Conservation (phyloP, 2,113 vertebrate species). For the Tiliqua scincoides region DNA sequence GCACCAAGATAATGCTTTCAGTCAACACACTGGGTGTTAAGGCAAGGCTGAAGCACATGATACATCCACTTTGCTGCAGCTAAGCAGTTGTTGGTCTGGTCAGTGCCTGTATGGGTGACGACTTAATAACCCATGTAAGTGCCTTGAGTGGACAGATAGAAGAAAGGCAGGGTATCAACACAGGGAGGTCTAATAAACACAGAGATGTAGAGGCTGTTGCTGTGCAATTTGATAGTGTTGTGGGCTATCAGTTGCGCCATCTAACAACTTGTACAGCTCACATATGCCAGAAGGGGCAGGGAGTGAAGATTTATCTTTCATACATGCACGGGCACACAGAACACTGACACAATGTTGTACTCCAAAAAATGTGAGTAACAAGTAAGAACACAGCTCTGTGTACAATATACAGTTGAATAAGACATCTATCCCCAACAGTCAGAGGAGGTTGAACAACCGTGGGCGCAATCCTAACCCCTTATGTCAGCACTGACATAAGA, state of each 20-base stretch:
- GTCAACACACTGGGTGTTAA: background rate
- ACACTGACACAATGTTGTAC: background rate
- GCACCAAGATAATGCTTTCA: background rate
- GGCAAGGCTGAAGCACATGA: no score
- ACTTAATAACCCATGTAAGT: no score
- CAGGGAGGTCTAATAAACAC: no score
- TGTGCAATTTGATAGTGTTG: background rate
- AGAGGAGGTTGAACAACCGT: no score
- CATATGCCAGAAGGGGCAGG: background rate
- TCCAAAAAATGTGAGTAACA: background rate
- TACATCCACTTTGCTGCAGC: no score
- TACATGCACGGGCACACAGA: background rate
- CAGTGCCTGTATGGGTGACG: no score
- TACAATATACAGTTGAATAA: background rate
- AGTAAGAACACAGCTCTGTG: background rate
- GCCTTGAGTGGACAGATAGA: no score
- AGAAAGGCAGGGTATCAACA: no score
- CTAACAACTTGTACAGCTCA: background rate
- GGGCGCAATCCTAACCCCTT: no score
- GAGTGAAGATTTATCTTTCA: background rate
- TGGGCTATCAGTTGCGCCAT: background rate
- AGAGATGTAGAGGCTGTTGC: background rate
- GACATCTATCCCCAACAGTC: background rate
- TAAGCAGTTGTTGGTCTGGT: no score
- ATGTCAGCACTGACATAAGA: no score